These are phyloP conservation scores for Chelonus insularis DNA, from an alignment of 1,140 invertebrate species.

Conservation along the genomic window DNA sequence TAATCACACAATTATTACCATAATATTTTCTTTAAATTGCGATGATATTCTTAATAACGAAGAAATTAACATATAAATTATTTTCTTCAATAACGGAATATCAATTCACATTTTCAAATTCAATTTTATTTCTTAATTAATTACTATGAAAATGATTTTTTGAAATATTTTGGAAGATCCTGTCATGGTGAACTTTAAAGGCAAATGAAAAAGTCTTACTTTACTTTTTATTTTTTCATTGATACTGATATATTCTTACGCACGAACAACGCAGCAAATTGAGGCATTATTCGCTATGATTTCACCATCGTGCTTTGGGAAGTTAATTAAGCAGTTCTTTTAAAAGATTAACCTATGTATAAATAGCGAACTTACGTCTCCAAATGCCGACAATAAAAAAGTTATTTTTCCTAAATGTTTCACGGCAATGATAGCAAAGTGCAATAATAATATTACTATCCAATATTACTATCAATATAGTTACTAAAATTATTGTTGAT, in stretches of 20 bases:
- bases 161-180: slow-evolving; percentile 16
- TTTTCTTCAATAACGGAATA: too few species aligned
- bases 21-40: too few species aligned
- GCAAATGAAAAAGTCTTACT: slow-evolving; percentile 4
- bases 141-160: too few species aligned
- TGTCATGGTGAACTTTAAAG: slow-evolving; percentile 1
- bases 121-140: too few species aligned
- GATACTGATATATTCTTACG: neutral
- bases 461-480: slow-evolving; percentile 17
- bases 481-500: slow-evolving; percentile 20
- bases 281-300: neutral
- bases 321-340: too few species aligned
- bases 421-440: slow-evolving; percentile 24
- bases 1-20: too few species aligned
- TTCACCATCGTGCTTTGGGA: neutral
- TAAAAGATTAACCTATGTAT: too few species aligned
- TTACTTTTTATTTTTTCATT: neutral
- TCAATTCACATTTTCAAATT: too few species aligned
- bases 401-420: slow-evolving; percentile 14
- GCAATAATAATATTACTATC: slow-evolving; percentile 20
- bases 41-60: too few species aligned
- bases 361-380: neutral
- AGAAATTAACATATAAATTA: too few species aligned
- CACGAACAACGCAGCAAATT: neutral
- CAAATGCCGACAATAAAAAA: slow-evolving; percentile 12